phyloP scores from a whole-genome alignment of 2,888 invertebrate species.

The Epirrhoe alternata region DNA sequence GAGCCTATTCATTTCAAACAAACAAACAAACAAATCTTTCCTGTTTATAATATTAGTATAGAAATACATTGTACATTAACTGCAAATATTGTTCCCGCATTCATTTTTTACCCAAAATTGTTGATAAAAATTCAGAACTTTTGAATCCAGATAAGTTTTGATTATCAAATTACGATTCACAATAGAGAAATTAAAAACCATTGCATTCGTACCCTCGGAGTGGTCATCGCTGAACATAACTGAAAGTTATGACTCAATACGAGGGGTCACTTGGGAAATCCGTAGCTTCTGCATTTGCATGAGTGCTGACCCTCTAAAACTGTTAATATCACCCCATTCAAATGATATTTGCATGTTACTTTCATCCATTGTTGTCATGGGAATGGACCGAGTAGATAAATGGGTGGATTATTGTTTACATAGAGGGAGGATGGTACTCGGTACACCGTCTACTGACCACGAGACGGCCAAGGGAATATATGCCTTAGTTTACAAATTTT shows the following conservation, averaged over 20 bases:
- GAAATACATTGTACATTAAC: too few species aligned
- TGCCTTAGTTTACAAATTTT: neutral
- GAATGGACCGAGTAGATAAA: slow-evolving; percentile 59
- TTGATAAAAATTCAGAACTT: neutral
- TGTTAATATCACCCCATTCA: slow-evolving; percentile 67
- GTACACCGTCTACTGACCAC: slow-evolving; percentile 14
- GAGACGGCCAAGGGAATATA: neutral
- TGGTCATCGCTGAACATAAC: slow-evolving; percentile 40
- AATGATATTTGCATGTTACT: slow-evolving; percentile 82
- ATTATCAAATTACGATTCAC: slow-evolving; percentile 20
- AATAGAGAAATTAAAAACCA: slow-evolving; percentile 32
- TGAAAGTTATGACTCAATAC: slow-evolving; percentile 66
- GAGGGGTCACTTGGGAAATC: slow-evolving; percentile 77
- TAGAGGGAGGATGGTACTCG: slow-evolving; percentile 29
- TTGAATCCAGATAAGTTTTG: neutral
- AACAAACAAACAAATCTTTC: too few species aligned
- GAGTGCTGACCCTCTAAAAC: slow-evolving; percentile 70
- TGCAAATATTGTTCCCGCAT: neutral
- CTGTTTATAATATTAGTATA: too few species aligned
- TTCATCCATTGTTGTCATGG: slow-evolving; percentile 78
- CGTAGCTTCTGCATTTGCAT: slow-evolving; percentile 67
- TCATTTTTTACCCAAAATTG: neutral
- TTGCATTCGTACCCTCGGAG: slow-evolving; percentile 30
- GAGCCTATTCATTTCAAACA: too few species aligned
- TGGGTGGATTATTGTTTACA: slow-evolving; percentile 31